phyloP scores from a whole-genome alignment of 1,140 invertebrate genomes.

The Chironomus striatipennis region DNA sequence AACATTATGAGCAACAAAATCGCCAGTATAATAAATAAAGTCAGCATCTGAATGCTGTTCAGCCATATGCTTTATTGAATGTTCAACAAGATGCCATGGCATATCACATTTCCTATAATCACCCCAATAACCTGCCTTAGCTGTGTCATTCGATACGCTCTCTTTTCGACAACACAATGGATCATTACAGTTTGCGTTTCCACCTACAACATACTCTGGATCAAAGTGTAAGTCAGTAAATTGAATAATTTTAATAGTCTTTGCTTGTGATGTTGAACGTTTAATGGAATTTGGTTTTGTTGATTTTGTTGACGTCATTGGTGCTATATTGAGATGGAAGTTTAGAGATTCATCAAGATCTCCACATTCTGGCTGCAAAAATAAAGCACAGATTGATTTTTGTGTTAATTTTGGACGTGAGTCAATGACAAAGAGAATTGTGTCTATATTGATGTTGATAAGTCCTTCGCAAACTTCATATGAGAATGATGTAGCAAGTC shows the following conservation, averaged over 20 bases:
- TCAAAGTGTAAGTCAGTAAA: constrained; percentile 73
- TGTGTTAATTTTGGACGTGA: neutral
- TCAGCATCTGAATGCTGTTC: constrained; percentile 52
- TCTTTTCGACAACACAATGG: constrained; percentile 55
- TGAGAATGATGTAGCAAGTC: neutral
- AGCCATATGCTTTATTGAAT: constrained; percentile 46
- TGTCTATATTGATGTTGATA: neutral
- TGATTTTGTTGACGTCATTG: too few species aligned
- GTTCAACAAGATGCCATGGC: constrained; percentile 51
- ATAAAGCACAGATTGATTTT: neutral
- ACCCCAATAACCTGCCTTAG: constrained; percentile 60
- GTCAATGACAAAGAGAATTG: neutral
- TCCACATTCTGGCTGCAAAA: neutral
- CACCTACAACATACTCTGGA: constrained; percentile 52
- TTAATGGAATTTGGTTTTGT: neutral
- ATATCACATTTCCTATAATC: constrained; percentile 61
- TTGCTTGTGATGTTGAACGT: neutral
- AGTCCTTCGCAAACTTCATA: neutral
- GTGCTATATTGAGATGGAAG: neutral
- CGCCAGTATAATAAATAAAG: constrained; percentile 70
- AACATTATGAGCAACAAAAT: constrained; percentile 66
- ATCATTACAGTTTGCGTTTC: constrained; percentile 56
- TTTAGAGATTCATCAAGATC: neutral
- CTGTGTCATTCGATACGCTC: neutral
- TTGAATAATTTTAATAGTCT: constrained; percentile 38